Base-by-base conservation (phyloP, 2,113 vertebrate genomes). In the Albula goreensis region DNA sequence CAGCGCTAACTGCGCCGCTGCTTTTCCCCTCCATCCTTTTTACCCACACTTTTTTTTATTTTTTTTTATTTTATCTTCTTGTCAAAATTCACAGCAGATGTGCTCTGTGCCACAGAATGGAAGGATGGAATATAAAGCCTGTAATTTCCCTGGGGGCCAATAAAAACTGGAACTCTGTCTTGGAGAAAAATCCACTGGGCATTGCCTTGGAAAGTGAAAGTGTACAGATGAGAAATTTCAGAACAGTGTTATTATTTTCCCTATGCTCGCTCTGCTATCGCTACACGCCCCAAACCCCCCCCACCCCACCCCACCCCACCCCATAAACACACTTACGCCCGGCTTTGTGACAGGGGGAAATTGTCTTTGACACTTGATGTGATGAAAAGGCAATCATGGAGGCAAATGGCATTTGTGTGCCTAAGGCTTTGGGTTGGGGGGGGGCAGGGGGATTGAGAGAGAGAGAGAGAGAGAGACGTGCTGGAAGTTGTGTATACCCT, bases 91-190 rank as follows among this genome's bases (percentile, higher is more conserved):
- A 53, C 86, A 78, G 85, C 51, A 87, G 81, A 85, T 88, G 87
- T 63, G 83, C 82, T 88, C 70, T 80, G 88, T 86, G 82, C 78
- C 53, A 31, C 51, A 50, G 50, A 85, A 53, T 88, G 74, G 50
- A 12, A 80, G 84, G 81, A 78, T 89, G 85, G 86, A 90, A 88
- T 89, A 85, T 87, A 88, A 89, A 88, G 70, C 78, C 86, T 41
- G 83, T 89, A 88, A 91, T 92, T 92, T 91, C 89, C 89, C 87
- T 48, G 19, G 85, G 86, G 87, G 49, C 88, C 88, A 91, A 89
- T 91, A 91, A 89, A 89, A 85, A 70, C 84, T 66, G 52, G 74
- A 70, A 82, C 81, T 78, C 63, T 84, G 88, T 89, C 85, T 90
- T 85, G 60, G 49, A 79, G 50, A 78, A 80, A 74, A 10, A 88